phyloP scores from a whole-genome alignment of 2,797 vertebrate species.

The Malurus leucopterus region DNA sequence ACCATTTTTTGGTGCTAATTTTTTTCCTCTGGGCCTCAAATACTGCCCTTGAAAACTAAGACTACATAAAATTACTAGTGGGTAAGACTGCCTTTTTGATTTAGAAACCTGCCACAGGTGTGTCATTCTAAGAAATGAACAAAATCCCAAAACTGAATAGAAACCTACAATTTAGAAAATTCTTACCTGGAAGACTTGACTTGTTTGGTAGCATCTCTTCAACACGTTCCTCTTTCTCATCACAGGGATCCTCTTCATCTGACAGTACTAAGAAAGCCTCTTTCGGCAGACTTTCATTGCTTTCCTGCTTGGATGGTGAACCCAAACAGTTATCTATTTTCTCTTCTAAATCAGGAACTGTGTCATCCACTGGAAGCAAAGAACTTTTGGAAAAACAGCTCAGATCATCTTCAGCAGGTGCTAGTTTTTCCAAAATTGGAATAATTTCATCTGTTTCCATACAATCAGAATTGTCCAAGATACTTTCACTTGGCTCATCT shows the following conservation, averaged over 20 bases:
- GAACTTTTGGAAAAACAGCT: constrained; percentile 71
- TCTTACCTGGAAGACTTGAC: constrained; percentile 65
- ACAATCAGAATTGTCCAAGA: constrained; percentile 48
- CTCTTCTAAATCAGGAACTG: constrained; percentile 70
- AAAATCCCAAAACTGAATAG: neutral
- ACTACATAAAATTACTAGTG: rapidly evolving
- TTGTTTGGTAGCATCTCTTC: constrained; percentile 45
- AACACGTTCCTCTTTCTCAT: constrained; percentile 64
- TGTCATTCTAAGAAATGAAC: neutral
- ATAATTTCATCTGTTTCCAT: constrained; percentile 83
- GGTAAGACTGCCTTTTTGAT: neutral
- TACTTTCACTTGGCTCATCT: constrained; percentile 38
- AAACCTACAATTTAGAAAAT: neutral
- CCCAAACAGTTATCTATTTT: constrained; percentile 69
- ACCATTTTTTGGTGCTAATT: rapidly evolving
- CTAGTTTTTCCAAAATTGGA: constrained; percentile 82
- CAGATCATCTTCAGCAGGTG: constrained; percentile 73
- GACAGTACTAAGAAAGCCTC: constrained; percentile 86
- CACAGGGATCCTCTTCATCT: constrained; percentile 83
- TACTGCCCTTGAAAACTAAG: neutral
- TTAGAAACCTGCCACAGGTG: neutral
- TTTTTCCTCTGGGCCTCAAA: neutral
- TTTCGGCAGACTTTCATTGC: constrained; percentile 80
- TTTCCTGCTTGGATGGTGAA: constrained; percentile 78
- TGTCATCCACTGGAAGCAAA: constrained; percentile 66